Conservation (phyloP, 2,888 invertebrate species). For the Meteorus colon region DNA sequence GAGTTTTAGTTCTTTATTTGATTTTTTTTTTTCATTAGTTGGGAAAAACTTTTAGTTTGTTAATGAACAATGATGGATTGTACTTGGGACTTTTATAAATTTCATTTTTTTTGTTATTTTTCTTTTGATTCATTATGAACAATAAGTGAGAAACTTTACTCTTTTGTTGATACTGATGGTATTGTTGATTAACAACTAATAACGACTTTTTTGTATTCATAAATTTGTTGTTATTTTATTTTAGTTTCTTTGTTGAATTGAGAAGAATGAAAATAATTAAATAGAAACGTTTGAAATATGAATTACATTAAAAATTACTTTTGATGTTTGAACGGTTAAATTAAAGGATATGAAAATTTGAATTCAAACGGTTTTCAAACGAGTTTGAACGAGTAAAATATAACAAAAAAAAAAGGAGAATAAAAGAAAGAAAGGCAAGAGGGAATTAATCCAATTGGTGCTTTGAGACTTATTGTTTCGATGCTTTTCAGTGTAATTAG, state of each 20-base stretch:
- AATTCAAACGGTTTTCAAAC: neutral
- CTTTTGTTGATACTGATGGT: neutral
- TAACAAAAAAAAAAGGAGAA: neutral
- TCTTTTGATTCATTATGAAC: too few species aligned
- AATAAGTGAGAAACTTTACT: too few species aligned
- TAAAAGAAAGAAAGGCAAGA: neutral
- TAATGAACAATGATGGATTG: neutral
- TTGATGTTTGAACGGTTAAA: neutral
- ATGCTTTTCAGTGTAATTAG: conserved; percentile 10
- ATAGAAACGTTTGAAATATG: neutral
- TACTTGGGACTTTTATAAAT: too few species aligned
- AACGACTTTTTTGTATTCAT: neutral
- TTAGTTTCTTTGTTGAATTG: neutral
- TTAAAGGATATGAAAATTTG: too few species aligned
- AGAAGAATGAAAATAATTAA: too few species aligned
- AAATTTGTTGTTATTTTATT: neutral
- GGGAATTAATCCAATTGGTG: neutral
- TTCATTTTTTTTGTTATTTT: too few species aligned
- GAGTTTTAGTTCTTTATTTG: neutral
- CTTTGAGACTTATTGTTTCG: conserved; percentile 1
- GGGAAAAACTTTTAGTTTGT: neutral
- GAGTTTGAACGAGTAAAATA: neutral
- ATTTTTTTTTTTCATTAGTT: neutral
- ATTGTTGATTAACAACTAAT: neutral
- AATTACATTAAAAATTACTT: neutral